Base-by-base conservation (phyloP, 35 echinoderm and acorn worm genomes). In the Stichopus chloronotus region DNA sequence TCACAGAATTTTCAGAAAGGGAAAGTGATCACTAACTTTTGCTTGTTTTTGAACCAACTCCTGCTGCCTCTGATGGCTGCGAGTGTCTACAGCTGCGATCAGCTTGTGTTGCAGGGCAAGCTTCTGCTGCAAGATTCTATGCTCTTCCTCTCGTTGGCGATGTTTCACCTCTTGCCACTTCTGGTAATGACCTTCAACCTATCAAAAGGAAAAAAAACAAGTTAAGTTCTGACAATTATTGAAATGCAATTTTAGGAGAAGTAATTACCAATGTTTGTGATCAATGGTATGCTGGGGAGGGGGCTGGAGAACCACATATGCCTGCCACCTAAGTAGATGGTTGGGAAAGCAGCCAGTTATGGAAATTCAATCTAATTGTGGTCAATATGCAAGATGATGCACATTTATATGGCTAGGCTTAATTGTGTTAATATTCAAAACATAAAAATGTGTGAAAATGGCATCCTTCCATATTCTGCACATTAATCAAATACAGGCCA, bases 21-120 rank as follows among this genome's bases (percentile, higher is more conserved):
- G 30, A 43, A 43, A 74, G 22, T 74, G 19, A 16, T 7, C 58
- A 85, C 82, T 58, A 85, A 85, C 82, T 58, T 85, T 85, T 8
- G 82, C 55, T 85, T 60, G 82, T 58, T 53, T 85, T 16, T 85
- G 56, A 5, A 85, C 53, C 82, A 23, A 85, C 9, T 60, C 56
- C 19, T 58, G 55, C 6, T 85, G 82, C 58, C 82, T 57, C 17
- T 53, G 54, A 23, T 21, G 82, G 52, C 82, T 85, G 30, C 55
- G 52, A 58, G 82, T 53, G 58, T 85, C 82, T 8, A 85, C 82
- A 58, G 82, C 82, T 58, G 82, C 55, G 17, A 85, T 59, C 54
- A 85, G 82, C 58, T 85, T 85, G n/a, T 85, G 82, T 56, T 85
- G 82, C 17, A 85, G 82, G 82, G 58, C 52, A 11, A 85, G 82